phyloP scores from a whole-genome alignment of 2,797 vertebrate species.

The Chloroceryle amazona region DNA sequence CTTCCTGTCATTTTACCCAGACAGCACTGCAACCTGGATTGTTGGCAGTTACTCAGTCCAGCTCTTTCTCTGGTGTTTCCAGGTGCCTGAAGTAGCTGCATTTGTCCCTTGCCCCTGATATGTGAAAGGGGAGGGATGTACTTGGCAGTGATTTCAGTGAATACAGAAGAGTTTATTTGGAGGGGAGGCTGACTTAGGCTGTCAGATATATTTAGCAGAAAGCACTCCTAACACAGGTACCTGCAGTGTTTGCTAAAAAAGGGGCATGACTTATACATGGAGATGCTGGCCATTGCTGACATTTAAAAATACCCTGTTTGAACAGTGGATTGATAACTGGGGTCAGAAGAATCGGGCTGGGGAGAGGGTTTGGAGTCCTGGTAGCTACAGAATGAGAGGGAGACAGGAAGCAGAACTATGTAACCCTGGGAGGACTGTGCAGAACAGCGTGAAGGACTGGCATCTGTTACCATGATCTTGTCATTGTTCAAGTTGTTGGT shows the following conservation, averaged over 20 bases:
- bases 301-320: neutral
- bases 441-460: neutral
- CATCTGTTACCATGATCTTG: neutral
- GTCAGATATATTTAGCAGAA: neutral
- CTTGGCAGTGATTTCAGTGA: neutral
- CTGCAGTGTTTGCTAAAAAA: neutral
- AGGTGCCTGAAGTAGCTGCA: neutral
- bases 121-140: neutral
- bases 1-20: neutral
- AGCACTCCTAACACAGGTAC: neutral
- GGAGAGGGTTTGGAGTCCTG: neutral
- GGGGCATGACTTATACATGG: rapidly evolving
- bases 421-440: neutral
- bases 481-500: neutral
- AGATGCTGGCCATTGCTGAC: neutral
- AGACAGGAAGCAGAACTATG: neutral
- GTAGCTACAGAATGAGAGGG: neutral
- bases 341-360: neutral
- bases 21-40: neutral
- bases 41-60: neutral
- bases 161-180: neutral
- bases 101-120: neutral
- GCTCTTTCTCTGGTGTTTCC: neutral
- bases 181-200: neutral
- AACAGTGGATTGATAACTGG: neutral